A percentile compares a stretch with the other conserved stretches of the same genome.
Conservation (phyloP, 2,113 vertebrate genomes). For the Microcebus tavaratra region DNA sequence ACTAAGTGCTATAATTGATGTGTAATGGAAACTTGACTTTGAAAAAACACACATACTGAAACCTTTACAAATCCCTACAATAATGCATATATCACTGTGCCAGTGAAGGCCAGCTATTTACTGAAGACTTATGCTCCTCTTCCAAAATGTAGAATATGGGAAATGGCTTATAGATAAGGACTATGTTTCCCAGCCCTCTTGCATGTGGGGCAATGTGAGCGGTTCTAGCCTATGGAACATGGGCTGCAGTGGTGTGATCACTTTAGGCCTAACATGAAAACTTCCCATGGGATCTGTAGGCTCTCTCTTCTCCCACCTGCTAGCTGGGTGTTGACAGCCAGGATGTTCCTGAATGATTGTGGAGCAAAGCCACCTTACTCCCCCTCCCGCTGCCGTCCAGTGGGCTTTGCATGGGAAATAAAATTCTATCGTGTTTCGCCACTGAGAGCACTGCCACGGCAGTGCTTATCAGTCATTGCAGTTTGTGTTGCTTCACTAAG, state of each 20-base stretch:
- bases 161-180: background rate
- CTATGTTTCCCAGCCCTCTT: background rate
- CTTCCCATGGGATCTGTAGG: background rate
- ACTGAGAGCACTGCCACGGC: background rate
- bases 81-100: background rate
- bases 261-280: background rate
- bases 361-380: background rate
- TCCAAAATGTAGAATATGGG: background rate
- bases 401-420: background rate
- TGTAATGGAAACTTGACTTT: background rate
- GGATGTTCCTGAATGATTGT: background rate
- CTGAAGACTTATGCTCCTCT: background rate
- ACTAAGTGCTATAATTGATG: background rate
- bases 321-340: background rate
- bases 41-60: constrained; percentile 3
- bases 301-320: background rate
- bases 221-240: background rate
- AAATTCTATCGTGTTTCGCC: background rate
- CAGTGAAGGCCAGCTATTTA: background rate
- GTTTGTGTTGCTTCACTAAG: background rate
- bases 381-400: too few relatives aligned
- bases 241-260: background rate
- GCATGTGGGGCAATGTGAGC: background rate
- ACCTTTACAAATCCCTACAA: background rate
- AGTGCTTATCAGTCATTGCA: background rate